phyloP scores from a whole-genome alignment of 2,888 invertebrate genomes.

The Herminia tarsipennalis region DNA sequence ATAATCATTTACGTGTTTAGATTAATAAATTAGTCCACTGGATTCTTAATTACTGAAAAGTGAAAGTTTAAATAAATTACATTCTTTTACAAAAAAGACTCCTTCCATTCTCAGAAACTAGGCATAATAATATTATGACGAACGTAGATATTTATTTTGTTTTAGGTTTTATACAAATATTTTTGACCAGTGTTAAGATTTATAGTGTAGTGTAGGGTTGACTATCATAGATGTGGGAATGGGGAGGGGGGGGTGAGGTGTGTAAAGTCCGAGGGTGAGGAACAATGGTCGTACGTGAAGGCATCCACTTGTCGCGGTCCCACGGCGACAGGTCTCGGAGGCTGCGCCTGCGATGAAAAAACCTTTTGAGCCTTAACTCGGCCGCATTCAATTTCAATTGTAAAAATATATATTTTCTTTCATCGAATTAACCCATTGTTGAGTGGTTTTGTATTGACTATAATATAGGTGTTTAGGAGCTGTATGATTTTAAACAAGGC shows the following conservation, averaged over 20 bases:
- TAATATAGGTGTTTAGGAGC: too few relatives aligned
- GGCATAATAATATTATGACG: too few relatives aligned
- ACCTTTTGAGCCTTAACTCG: conserved; percentile 31
- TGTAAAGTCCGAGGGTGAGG: conserved; percentile 40
- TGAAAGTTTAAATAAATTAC: conserved; percentile 2
- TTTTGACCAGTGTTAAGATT: too few relatives aligned
- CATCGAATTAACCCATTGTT: conserved; percentile 1
- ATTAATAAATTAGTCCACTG: conserved; percentile 6
- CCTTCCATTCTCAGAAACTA: too few relatives aligned
- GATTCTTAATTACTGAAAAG: conserved; percentile 22
- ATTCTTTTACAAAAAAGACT: neutral
- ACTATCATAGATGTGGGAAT: conserved; percentile 19
- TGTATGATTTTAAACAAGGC: too few relatives aligned
- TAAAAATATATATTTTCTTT: conserved; percentile 19
- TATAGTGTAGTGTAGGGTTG: conserved; percentile 32
- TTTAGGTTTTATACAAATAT: too few relatives aligned
- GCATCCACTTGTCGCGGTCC: conserved; percentile 83
- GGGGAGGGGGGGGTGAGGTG: conserved; percentile 27
- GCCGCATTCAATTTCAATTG: conserved; percentile 29
- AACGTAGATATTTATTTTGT: too few relatives aligned
- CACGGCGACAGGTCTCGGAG: conserved; percentile 69
- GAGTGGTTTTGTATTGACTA: neutral
- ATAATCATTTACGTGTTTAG: neutral
- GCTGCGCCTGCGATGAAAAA: conserved; percentile 56
- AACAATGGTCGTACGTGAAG: conserved; percentile 82